Conservation (phyloP, 1,140 invertebrate species). For the Acyrthosiphon pisum region DNA sequence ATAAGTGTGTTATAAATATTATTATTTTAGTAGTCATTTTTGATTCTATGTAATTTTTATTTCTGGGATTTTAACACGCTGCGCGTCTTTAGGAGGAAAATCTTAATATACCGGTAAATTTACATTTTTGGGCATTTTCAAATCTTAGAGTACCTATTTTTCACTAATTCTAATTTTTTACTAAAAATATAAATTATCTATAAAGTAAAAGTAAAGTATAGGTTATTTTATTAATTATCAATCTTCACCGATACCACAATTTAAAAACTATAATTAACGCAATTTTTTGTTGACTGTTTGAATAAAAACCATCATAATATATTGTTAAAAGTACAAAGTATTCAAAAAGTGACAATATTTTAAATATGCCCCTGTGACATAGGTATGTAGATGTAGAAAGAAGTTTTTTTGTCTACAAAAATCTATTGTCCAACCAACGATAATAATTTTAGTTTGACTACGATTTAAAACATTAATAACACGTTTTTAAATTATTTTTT, state of each 20-base stretch:
- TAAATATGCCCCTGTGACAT: no score
- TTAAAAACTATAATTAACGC: not conserved
- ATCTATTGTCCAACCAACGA: no score
- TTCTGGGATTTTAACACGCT: not conserved
- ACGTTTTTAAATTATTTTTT: no score
- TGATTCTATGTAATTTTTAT: not conserved
- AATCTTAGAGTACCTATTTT: not conserved
- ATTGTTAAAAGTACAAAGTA: no score
- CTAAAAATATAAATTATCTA: no score
- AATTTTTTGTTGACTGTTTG: not conserved
- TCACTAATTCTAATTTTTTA: not conserved
- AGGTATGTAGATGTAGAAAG: no score
- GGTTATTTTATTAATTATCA: not conserved
- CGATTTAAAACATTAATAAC: not conserved
- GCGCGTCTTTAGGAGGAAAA: not conserved
- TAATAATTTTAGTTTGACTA: not conserved
- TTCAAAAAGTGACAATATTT: not conserved
- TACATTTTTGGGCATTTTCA: not conserved
- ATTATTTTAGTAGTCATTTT: not conserved
- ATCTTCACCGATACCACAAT: not conserved
- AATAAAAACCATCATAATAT: no score
- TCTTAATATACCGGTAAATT: not conserved
- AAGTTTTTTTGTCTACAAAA: no score
- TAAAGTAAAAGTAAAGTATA: no score
- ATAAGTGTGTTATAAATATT: not conserved